Evolutionary conservation across 2,888 invertebrate species (phyloP), one percentile per base, ranked within the genome.

Genomic region (Ophonus ardosiacus): DNA sequence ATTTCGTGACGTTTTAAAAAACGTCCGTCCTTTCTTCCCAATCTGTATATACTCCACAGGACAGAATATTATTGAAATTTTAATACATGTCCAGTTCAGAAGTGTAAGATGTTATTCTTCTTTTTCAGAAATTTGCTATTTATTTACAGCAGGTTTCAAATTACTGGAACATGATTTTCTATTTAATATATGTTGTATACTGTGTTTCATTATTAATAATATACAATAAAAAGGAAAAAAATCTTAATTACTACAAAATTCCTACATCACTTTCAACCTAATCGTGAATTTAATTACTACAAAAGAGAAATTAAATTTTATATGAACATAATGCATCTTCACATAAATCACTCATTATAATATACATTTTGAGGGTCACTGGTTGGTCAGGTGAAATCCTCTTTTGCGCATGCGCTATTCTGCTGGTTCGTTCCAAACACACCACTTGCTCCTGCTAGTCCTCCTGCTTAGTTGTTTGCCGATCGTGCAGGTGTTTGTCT

Each of bases 401-500:
- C 38, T 10, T 38, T 21, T 86, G 87, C 87, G 87, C 87, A 87
- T 84, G 84, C 86, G 68, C 86, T 59, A 65, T 31, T 31, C 31
- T 61, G 81, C 83, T 43, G 51, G 31, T 85, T 84, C 86, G 86
- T 84, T 85, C 82, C 57, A 76, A 84, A 82, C 43, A 43, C 40
- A 74, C 71, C 86, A 86, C 86, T 86, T 86, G 86, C 86, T 86
- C 87, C 86, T 31, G 31, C 31, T 31, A 31, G 31, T 31, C 31
- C 31, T 31, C 4, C 31, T 31, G 31, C 31, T 31, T 31, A 87
- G 87, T 87, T 86, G 87, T 86, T 86, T 86, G 86, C 86, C 85
- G 86, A 81, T 85, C 84, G 87, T 85, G 87, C 87, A 87, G 87
- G 87, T 87, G 86, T 81, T 21, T 83, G 56, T 68, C 82, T 82